A percentile compares a stretch with the other conserved stretches of the same genome.
Conservation (phyloP, 2,888 invertebrate species). For the Camponotus fellah region DNA sequence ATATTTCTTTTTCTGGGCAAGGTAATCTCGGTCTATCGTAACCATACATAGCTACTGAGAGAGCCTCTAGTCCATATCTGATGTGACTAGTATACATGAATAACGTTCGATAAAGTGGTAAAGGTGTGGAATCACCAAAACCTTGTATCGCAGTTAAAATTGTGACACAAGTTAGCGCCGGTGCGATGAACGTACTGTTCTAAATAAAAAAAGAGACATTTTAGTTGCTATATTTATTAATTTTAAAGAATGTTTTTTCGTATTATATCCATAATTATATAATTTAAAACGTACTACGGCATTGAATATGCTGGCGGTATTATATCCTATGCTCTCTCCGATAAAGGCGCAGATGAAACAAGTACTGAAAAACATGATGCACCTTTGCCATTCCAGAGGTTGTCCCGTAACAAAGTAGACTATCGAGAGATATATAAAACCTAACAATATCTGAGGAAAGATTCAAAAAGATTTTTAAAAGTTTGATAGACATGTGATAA, state of each 20-base stretch:
- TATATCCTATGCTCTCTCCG: slow-evolving; percentile 92
- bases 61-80: slow-evolving; percentile 93
- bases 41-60: slow-evolving; percentile 93
- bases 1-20: slow-evolving; percentile 91
- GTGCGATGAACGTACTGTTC: slow-evolving; percentile 97
- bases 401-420: slow-evolving; percentile 92
- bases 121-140: slow-evolving; percentile 91
- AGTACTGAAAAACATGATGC: slow-evolving; percentile 90
- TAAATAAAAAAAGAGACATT: slow-evolving; percentile 81
- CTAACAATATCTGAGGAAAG: slow-evolving; percentile 87
- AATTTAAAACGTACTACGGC: slow-evolving; percentile 89
- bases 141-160: slow-evolving; percentile 96
- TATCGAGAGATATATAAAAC: slow-evolving; percentile 90
- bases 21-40: slow-evolving; percentile 90
- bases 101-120: slow-evolving; percentile 92
- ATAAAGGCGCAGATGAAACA: slow-evolving; percentile 91
- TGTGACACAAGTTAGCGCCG: slow-evolving; percentile 94
- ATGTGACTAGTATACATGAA: slow-evolving; percentile 94
- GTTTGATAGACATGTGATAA: neutral
- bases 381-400: slow-evolving; percentile 90
- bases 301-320: slow-evolving; percentile 91
- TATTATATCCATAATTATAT: neutral
- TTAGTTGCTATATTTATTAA: neutral
- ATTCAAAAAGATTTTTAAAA: neutral
- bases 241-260: neutral